Conservation (phyloP, 2,797 vertebrate genomes). For the Craterocephalus amniculus region DNA sequence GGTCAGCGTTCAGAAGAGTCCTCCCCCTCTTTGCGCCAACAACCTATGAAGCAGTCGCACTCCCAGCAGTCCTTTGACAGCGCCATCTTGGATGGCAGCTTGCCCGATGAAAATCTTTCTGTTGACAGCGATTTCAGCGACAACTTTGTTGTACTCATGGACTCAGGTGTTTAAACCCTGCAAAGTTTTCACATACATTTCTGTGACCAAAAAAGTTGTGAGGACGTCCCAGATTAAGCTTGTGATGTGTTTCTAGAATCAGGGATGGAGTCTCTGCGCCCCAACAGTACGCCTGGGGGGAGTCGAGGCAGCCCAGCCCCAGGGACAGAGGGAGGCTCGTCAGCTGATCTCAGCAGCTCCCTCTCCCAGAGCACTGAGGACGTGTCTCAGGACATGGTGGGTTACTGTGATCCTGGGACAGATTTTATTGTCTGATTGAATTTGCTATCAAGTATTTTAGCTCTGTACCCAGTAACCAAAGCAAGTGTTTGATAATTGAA, state of each 20-base stretch:
- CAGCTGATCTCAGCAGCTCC: slow-evolving; percentile 89
- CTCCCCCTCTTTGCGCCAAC: slow-evolving; percentile 76
- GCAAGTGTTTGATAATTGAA: neutral
- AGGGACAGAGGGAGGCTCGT: slow-evolving; percentile 82
- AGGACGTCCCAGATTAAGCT: neutral
- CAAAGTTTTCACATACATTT: neutral
- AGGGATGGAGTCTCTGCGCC: slow-evolving; percentile 83
- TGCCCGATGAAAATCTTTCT: slow-evolving; percentile 91
- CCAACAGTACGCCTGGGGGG: slow-evolving; percentile 71
- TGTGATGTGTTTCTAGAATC: slow-evolving; percentile 81
- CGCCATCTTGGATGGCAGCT: slow-evolving; percentile 88
- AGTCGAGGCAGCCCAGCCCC: slow-evolving; percentile 77
- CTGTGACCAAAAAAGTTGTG: neutral
- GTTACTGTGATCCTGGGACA: slow-evolving; percentile 27
- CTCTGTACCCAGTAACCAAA: neutral
- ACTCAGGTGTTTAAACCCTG: slow-evolving; percentile 82
- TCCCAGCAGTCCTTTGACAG: slow-evolving; percentile 95
- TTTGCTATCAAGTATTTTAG: neutral
- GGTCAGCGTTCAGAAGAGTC: slow-evolving; percentile 84
- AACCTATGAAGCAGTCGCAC: slow-evolving; percentile 87
- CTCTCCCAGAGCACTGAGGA: slow-evolving; percentile 88
- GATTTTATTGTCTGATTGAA: slow-evolving; percentile 5
- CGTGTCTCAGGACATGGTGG: slow-evolving; percentile 85
- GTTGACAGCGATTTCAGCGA: slow-evolving; percentile 93
- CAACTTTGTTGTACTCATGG: slow-evolving; percentile 89